Evolutionary conservation across 1,140 invertebrate genomes (phyloP).

Genomic region (Apis florea): DNA sequence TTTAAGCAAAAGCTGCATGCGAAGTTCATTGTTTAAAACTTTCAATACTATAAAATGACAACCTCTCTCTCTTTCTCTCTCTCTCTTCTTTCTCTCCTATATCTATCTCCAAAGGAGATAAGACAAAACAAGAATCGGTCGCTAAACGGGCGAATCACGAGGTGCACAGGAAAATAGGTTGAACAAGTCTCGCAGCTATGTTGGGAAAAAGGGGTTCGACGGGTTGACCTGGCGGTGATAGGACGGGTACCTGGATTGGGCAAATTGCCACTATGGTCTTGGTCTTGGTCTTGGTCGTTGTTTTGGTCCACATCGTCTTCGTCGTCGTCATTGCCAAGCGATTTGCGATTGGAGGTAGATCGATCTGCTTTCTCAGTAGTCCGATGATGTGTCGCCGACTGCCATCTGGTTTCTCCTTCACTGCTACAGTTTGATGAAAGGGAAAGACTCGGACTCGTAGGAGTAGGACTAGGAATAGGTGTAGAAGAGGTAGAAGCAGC

Average conservation of each 20-base stretch:
- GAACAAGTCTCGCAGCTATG: constrained; percentile 61
- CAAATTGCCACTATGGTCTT: constrained; percentile 76
- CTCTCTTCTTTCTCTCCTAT: constrained; percentile 39
- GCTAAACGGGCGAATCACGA: constrained; percentile 52
- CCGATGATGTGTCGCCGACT: constrained; percentile 49
- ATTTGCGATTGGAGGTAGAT: constrained; percentile 60
- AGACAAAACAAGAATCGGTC: constrained; percentile 49
- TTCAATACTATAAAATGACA: constrained; percentile 47
- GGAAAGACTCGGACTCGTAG: constrained; percentile 70
- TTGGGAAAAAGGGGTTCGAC: constrained; percentile 59
- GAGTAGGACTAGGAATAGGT: constrained; percentile 72
- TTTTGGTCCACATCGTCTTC: constrained; percentile 63
- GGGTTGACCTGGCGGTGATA: constrained; percentile 71
- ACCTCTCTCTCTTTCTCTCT: constrained; percentile 46
- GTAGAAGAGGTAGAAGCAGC: constrained; percentile 73
- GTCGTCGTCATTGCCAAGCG: constrained; percentile 53
- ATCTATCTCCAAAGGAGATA: constrained; percentile 42
- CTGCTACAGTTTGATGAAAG: constrained; percentile 74
- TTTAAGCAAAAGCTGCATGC: constrained; percentile 44
- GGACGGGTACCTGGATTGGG: constrained; percentile 79
- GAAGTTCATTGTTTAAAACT: constrained; percentile 28
- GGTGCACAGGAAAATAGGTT: constrained; percentile 51
- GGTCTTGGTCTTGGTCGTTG: constrained; percentile 72
- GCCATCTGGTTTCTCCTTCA: constrained; percentile 70
- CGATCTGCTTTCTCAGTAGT: constrained; percentile 61